Base-by-base conservation (phyloP, 2,888 invertebrate genomes). In the Caenorhabditis becei region DNA sequence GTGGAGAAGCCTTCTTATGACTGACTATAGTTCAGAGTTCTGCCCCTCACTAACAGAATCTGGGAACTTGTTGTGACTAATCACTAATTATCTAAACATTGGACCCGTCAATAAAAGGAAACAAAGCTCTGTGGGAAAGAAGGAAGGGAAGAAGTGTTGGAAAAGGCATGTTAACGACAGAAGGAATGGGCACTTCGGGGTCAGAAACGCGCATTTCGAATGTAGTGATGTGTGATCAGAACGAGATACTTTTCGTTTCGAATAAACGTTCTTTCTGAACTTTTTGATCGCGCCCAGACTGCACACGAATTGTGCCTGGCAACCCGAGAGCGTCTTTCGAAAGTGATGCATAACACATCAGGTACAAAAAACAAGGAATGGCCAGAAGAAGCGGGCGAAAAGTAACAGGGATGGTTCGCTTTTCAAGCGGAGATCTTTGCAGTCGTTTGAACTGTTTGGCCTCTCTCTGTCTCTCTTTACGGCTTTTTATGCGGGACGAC, bases 121-220 rank as follows among this genome's bases (percentile, higher is more conserved):
- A 1, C 7, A 63, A 47, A 70, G 56, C 67, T 47, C 23, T 56
- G 66, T 66, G 66, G 20, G 66, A 67, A 51, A 24, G 10, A n/a
- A 0, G 32, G 44, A 20, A 28, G 32, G 8, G 10, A 11, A 37
- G 3, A n/a, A 26, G 47, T 49, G 32, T 18, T 23, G 20, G 44
- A 26, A 24, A 51, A 26, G 20, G 23, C 16, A 47, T 58, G 49
- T 8, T 16, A 24, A 35, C n/a, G 35, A 28, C 24, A 32, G 41
- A 37, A 54, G 16, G 65, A 65, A 65, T 51, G 24, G 20, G 37
- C 18, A 28, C 41, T 41, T 41, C 11, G 41, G 41, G 41, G 14
- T 41, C 11, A 41, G 14, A 41, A 7, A 41, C 2, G 41, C 41
- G 14, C 32, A 41, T 14, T 32, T 32, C 32, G 14, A 41, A 41